Conservation (phyloP, 35 echinoderm and acorn worm genomes). For the Lytechinus variegatus region DNA sequence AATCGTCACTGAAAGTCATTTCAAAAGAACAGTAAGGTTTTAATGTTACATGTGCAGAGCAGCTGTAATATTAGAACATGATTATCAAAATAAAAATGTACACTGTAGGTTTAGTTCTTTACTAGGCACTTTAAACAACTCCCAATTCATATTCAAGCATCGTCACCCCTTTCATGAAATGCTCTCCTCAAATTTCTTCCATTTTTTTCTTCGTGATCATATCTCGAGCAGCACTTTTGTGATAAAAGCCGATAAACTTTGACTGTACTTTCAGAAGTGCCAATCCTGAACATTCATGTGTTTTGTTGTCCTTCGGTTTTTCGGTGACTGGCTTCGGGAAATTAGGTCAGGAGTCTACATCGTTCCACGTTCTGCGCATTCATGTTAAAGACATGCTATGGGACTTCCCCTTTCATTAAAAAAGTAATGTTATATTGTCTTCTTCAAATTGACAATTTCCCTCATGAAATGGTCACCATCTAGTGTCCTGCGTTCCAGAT, state of each 20-base stretch:
- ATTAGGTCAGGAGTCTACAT: not conserved
- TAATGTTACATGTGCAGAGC: too few species aligned
- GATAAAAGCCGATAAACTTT: not conserved
- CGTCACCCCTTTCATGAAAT: not conserved
- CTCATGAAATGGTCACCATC: not conserved
- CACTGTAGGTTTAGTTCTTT: too few species aligned
- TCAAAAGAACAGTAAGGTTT: too few species aligned
- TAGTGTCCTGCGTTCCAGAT: not conserved
- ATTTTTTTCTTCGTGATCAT: not conserved
- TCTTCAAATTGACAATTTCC: not conserved
- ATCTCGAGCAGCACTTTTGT: not conserved
- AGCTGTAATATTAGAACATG: too few species aligned
- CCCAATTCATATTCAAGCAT: not conserved
- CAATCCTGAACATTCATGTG: not conserved
- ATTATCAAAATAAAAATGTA: too few species aligned
- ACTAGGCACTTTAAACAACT: too few species aligned
- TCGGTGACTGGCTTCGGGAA: not conserved
- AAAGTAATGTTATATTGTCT: not conserved
- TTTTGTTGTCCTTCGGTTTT: not conserved
- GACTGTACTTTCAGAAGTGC: not conserved
- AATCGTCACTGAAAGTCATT: too few species aligned
- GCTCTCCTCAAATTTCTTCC: not conserved
- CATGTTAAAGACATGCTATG: not conserved
- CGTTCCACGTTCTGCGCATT: not conserved
- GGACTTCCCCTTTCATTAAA: not conserved